Evolutionary conservation across 2,113 vertebrate species (phyloP).

Genomic region (Puntigrus tetrazona): DNA sequence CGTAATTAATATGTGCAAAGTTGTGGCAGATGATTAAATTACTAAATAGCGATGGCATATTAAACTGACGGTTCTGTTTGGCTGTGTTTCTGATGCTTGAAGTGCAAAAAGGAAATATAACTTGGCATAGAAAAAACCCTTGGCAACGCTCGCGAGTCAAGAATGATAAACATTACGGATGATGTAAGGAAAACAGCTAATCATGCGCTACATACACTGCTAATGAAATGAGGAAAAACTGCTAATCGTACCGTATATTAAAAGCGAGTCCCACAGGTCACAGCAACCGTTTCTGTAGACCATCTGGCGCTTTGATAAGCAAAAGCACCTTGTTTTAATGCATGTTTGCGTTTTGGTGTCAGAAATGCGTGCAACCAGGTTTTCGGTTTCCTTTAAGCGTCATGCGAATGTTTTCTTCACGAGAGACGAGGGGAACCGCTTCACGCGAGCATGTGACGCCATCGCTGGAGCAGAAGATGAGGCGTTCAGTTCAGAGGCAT

Average conservation of each 20-base stretch:
- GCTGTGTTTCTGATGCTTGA: background rate
- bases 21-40: background rate
- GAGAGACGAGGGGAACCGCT: background rate
- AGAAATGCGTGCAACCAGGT: background rate
- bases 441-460: background rate
- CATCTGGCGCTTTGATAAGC: background rate
- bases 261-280: background rate
- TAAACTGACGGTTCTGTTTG: background rate
- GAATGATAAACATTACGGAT: background rate
- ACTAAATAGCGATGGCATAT: background rate
- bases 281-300: background rate
- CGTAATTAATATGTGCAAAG: background rate
- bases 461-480: background rate
- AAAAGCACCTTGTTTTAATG: background rate
- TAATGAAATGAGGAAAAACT: background rate
- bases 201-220: background rate
- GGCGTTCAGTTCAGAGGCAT: background rate
- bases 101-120: background rate
- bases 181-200: background rate
- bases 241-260: background rate
- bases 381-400: background rate
- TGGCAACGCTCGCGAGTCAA: no score
- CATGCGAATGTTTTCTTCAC: background rate
- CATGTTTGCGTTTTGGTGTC: background rate
- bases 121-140: background rate